Evolutionary conservation across 2,888 invertebrate species (phyloP), one percentile per base, ranked within the genome.

Genomic region (Caenorhabditis zanzibari): DNA sequence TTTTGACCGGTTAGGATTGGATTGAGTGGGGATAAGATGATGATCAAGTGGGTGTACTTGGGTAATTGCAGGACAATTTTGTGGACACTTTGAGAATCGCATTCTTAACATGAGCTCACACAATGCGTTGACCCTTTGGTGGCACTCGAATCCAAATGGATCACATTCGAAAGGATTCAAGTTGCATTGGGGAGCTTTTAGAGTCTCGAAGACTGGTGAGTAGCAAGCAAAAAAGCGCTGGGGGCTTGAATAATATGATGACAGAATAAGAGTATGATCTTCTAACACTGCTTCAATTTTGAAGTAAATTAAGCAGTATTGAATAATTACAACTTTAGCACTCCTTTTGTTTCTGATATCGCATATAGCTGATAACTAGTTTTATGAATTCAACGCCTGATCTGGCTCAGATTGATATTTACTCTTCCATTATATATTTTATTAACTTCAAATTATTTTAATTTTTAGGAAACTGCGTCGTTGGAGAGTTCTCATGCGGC

Each of bases 51-150:
- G 32, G 74, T 77, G 63, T 75, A 71, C 59, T 76, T 47, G 59
- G 56, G 41, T 73, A 68, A 64, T 79, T 82, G 49, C 82, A 87
- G 88, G 88, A 38, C 87, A 88, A 83, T 87, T 85, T 72, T 88
- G 88, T 74, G 88, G 88, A 47, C 76, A 81, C 41, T 74, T 82
- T 41, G 69, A 82, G 66, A 86, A 86, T 64, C 82, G 83, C 19
- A 85, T 83, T 74, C 59, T 88, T 58, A 84, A 84, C 61, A 63
- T 66, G 19, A 85, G 85, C 71, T 77, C 84, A n/a, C 82, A 86
- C 49, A 88, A 88, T 52, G 88, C 87, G 22, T 59, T 88, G 73
- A 87, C 88, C 19, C 81, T 88, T 10, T 88, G 88, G 88, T 88
- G 88, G 88, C 88, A 88, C 75, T 80, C 87, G 1, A 82, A 85